Evolutionary conservation across 2,797 vertebrate genomes (phyloP), one percentile per base, ranked within the genome.

Genomic region (Melanotaenia maccullochi): DNA sequence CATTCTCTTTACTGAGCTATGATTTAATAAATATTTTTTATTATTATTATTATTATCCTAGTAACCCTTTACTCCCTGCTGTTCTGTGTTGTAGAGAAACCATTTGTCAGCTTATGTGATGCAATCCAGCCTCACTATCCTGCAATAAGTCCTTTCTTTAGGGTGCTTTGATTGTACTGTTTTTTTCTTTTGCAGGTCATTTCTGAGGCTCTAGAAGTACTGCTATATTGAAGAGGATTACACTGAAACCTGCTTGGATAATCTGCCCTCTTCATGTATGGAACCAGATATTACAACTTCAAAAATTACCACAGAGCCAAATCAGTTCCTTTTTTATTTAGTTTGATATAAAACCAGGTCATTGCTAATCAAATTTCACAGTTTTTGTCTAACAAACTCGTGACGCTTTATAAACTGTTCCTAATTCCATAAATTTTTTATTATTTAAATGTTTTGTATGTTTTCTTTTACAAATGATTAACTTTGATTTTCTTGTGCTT

Each of bases 1-100:
- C 3, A 52, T 52, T 52, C 49, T 25, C 22, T 44, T 24, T 63
- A 4, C 30, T 65, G n/a, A 54, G 16, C 47, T 16, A 25, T 42
- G 9, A 57, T 68, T 33, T 6, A 63, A 44, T 20, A 57, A 56
- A 35, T 22, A 28, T 36, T n/a, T 14, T 30, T 40, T 13, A n/a
- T 30, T 30, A 30, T 30, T 5, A 30, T 30, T 30, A 30, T 30
- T 30, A 60, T 13, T 2, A 18, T 57, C 36, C 35, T 30, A 25
- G 36, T 25, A 30, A 59, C 51, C 28, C 63, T 33, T 70, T 18
- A 40, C 9, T 40, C 28, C 38, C 61, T 51, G 2, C 28, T 33
- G 52, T 49, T 85, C 61, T 58, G 54, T 62, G 54, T 66, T 40
- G n/a, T 49, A 76, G 42, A 61, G 70, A 1, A 73, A 44, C 49